phyloP scores from a whole-genome alignment of 2,888 invertebrate genomes.

The Bhutanitis thaidina region DNA sequence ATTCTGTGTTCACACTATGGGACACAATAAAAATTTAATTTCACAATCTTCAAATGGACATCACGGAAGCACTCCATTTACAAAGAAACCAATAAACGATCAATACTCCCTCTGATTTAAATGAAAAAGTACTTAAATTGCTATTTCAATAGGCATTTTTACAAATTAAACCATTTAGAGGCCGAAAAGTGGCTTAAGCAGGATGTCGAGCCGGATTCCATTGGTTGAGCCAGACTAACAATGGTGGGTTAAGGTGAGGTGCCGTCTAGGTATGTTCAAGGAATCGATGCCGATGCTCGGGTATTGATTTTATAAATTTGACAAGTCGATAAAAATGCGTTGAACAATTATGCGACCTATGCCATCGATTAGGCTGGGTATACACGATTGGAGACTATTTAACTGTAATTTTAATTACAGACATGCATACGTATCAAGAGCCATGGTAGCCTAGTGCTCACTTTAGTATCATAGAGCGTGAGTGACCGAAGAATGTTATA shows the following conservation, averaged over 20 bases:
- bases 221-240: conserved; percentile 31
- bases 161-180: conserved; percentile 52
- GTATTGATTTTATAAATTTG: conserved; percentile 37
- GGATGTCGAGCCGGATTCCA: conserved; percentile 36
- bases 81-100: conserved; percentile 3
- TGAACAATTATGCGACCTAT: conserved; percentile 11
- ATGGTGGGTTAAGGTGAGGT: conserved; percentile 16
- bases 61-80: not conserved
- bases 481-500: too few species aligned
- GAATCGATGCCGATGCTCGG: conserved; percentile 19
- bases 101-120: not conserved
- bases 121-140: conserved; percentile 2
- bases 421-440: too few species aligned
- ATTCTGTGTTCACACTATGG: too few species aligned
- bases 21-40: too few species aligned
- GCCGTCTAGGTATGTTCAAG: conserved; percentile 19
- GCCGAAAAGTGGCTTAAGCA: conserved; percentile 36
- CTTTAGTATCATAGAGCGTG: too few species aligned
- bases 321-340: conserved; percentile 32
- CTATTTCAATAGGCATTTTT: conserved; percentile 19
- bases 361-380: conserved; percentile 17
- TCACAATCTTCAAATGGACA: not conserved
- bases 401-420: too few species aligned
- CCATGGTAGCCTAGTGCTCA: too few species aligned
- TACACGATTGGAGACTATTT: conserved; percentile 8